Evolutionary conservation across 2,888 invertebrate genomes (phyloP), one percentile per base, ranked within the genome.

Genomic region (Dynastes maya): DNA sequence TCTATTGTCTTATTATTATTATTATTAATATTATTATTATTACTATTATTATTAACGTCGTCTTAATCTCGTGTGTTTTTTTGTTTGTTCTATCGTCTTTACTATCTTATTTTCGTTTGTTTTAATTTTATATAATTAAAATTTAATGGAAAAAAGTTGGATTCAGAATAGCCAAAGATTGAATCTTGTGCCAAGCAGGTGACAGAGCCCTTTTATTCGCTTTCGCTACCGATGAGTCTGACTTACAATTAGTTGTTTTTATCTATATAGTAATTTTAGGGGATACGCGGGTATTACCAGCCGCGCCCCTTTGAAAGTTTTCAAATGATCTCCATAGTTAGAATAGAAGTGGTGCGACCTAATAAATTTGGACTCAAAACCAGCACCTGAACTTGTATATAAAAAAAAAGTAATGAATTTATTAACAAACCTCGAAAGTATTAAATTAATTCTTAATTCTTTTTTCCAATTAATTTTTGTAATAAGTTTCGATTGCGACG

Each of bases 271-370:
- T 83, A 78, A 53, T 53, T 53, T 16, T 77, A 80, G 79, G 83
- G 83, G 80, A 84, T 84, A 84, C 83, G 82, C 75, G 16, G 40
- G 80, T 83, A 75, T 86, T 84, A 84, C 51, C 53, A 53, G 45
- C n/a, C 51, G 45, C 11, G 9, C 22, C 61, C 86, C 86, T 85
- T 84, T 83, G 81, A 87, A 85, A 86, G 87, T 89, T 89, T 89
- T 87, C 88, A 88, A 87, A 88, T 88, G 89, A 89, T 89, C 89
- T 89, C 89, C 85, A 87, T 88, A 88, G 87, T 87, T 88, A 88
- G 88, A 88, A 86, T 87, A 86, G 85, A 86, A 84, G 85, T 85
- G 86, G 85, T 85, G 85, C 84, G 83, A 79, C 79, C 79, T 83
- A 53, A 53, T 81, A 84, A 84, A 84, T 84, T 84, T 84, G 86